A percentile compares a stretch with the other conserved stretches of the same genome.
phyloP scores from a whole-genome alignment of 2,113 vertebrate genomes.

The Salminus brasiliensis region DNA sequence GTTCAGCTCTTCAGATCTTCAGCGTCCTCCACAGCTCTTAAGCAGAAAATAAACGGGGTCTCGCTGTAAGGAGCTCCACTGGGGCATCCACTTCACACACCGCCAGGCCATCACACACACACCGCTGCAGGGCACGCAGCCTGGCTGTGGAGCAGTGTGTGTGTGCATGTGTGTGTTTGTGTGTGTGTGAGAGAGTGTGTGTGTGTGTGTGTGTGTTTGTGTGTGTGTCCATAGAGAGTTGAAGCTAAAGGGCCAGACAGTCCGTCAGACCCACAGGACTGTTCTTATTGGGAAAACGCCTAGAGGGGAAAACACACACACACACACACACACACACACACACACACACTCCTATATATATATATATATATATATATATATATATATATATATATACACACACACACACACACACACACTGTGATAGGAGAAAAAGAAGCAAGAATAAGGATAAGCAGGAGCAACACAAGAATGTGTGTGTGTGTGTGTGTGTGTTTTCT shows the following conservation, averaged over 20 bases:
- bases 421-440: slow-evolving; percentile 41
- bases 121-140: neutral
- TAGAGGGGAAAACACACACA: neutral
- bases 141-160: too few species aligned
- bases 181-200: too few species aligned
- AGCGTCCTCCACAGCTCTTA: too few species aligned
- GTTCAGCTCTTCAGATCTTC: neutral
- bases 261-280: slow-evolving; percentile 37
- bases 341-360: slow-evolving; percentile 24
- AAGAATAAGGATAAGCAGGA: slow-evolving; percentile 7
- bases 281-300: slow-evolving; percentile 45
- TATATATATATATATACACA: slow-evolving; percentile 23
- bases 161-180: too few species aligned
- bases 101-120: slow-evolving; percentile 11
- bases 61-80: neutral
- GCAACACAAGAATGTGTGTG: neutral
- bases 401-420: slow-evolving; percentile 26
- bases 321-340: slow-evolving; percentile 3
- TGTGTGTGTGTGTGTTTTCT: slow-evolving; percentile 9
- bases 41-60: neutral
- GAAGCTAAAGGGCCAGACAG: slow-evolving; percentile 42
- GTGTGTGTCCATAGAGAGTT: neutral
- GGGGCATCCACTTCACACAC: neutral
- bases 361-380: neutral
- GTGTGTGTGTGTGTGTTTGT: neutral